These are phyloP conservation scores for Cantharis rufa DNA, from an alignment of 2,888 invertebrate species.

Conservation along the genomic window DNA sequence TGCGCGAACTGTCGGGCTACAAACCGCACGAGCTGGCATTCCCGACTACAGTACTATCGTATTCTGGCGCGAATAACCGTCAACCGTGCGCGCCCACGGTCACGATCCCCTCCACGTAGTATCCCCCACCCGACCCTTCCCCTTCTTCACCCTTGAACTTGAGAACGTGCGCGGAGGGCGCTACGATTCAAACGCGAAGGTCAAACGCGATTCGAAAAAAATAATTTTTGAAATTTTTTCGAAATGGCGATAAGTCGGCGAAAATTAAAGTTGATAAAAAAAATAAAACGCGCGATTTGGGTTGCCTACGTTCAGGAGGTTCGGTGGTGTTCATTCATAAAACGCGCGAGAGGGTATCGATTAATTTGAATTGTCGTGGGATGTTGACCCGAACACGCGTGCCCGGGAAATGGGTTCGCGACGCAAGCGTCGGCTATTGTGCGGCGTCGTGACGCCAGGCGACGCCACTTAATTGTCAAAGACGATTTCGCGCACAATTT, in stretches of 20 bases:
- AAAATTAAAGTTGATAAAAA: not conserved
- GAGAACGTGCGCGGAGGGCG: conserved; percentile 42
- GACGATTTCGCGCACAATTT: not conserved
- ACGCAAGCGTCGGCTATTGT: conserved; percentile 36
- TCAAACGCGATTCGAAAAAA: conserved; percentile 16
- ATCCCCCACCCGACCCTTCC: conserved; percentile 57
- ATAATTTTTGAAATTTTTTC: not conserved
- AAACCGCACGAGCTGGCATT: conserved; percentile 54
- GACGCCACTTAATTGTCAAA: conserved; percentile 38
- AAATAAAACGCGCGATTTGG: conserved; percentile 2
- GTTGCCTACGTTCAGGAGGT: conserved; percentile 29
- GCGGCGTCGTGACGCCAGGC: conserved; percentile 40
- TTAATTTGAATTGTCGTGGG: conserved; percentile 36
- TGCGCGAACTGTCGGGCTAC: conserved; percentile 51
- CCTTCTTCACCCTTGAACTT: conserved; percentile 58
- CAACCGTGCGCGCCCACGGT: conserved; percentile 52
- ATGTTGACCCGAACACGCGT: conserved; percentile 40
- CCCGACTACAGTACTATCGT: conserved; percentile 48
- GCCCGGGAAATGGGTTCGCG: conserved; percentile 33
- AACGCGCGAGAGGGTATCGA: conserved; percentile 11
- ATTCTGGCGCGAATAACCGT: conserved; percentile 60
- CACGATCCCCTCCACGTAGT: conserved; percentile 63
- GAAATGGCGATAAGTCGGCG: not conserved
- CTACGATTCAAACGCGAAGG: conserved; percentile 29
- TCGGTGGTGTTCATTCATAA: conserved; percentile 24